Conservation (phyloP, 64 coral and sea anemone genomes). For the Stichodactyla mertensii region DNA sequence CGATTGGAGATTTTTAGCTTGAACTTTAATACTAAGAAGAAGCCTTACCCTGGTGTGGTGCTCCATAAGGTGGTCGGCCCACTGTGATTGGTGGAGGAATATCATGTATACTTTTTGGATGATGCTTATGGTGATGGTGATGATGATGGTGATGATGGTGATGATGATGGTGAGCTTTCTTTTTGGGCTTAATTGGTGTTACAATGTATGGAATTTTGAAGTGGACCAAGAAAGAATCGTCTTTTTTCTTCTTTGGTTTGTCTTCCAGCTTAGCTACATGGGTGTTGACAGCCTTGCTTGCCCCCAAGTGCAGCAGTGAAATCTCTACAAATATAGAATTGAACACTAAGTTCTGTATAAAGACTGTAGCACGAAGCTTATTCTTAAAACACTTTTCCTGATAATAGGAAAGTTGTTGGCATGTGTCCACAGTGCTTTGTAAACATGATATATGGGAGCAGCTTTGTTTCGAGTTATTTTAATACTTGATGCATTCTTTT, state of each 20-base stretch:
- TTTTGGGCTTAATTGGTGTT: conserved; percentile 61
- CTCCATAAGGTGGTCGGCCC: neutral
- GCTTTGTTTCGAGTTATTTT: neutral
- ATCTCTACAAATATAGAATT: conserved; percentile 44
- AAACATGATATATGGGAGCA: neutral
- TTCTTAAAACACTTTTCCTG: no score
- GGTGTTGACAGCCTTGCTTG: conserved; percentile 30
- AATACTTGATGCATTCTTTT: neutral
- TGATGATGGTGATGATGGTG: conserved; percentile 49
- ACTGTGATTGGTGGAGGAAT: neutral
- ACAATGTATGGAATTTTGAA: conserved; percentile 93
- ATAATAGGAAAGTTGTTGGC: no score
- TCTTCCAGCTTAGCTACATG: conserved; percentile 32
- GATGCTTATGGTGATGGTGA: conserved; percentile 19
- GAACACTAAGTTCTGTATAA: neutral
- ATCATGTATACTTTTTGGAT: conserved; percentile 1
- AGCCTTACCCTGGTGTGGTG: neutral
- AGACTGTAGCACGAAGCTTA: no score
- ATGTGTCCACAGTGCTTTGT: no score
- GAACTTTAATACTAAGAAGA: neutral
- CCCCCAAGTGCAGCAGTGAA: conserved; percentile 67
- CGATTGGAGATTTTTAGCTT: no score
- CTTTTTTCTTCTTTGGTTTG: conserved; percentile 82
- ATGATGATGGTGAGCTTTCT: conserved; percentile 55
- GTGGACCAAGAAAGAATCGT: conserved; percentile 72